A percentile compares a stretch with the other conserved stretches of the same genome.
These are phyloP conservation scores for Pachyramphus minor DNA, from an alignment of 2,113 vertebrate species.

Conservation along the genomic window DNA sequence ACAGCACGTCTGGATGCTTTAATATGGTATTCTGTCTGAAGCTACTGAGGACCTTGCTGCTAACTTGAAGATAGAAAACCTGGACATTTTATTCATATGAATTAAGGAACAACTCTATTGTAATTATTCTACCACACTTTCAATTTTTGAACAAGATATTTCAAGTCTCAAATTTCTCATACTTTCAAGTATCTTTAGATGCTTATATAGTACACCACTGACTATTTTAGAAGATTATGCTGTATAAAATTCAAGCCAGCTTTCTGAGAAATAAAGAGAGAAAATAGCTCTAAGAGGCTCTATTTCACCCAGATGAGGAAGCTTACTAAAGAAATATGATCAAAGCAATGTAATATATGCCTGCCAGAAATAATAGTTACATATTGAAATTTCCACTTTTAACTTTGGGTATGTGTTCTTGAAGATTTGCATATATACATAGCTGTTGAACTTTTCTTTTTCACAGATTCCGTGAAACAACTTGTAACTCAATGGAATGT, in stretches of 20 bases:
- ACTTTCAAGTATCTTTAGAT: background rate
- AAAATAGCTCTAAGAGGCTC: background rate
- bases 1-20: background rate
- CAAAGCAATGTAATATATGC: background rate
- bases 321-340: constrained; percentile 16
- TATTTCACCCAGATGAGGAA: background rate
- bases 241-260: background rate
- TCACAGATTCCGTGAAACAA: background rate
- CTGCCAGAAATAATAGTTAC: constrained; percentile 14
- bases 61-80: background rate
- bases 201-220: background rate
- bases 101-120: background rate
- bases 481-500: background rate
- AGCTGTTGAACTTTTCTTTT: background rate
- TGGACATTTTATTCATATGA: background rate
- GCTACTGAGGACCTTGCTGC: background rate
- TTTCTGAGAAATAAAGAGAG: background rate
- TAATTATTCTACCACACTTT: background rate
- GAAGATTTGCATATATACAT: background rate
- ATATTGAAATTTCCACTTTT: background rate
- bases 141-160: background rate
- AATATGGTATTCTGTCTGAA: background rate
- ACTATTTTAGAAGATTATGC: background rate
- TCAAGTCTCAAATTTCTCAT: background rate
- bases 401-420: background rate